Evolutionary conservation across 1,140 invertebrate genomes (phyloP).

Genomic region (Ceratitis capitata): DNA sequence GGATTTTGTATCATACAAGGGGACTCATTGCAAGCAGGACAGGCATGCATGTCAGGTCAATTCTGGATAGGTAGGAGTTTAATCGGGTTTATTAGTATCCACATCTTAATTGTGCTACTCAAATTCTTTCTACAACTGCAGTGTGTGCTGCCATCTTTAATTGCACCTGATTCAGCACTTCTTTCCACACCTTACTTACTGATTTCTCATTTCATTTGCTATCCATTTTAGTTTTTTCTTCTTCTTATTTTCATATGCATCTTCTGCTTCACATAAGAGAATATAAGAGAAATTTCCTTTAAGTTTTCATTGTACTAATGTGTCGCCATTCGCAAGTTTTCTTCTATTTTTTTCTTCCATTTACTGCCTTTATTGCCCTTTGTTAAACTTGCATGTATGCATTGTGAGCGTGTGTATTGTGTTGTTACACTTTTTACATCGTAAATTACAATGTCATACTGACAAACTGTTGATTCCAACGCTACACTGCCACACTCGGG

Average conservation of each 20-base stretch:
- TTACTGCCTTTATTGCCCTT: not conserved
- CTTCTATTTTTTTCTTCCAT: not conserved
- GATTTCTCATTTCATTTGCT: not conserved
- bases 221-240: not conserved
- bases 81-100: too few species aligned
- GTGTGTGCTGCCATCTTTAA: not conserved
- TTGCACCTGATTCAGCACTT: not conserved
- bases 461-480: not conserved
- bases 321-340: not conserved
- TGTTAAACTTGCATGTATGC: too few species aligned
- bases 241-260: not conserved
- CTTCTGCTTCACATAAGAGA: not conserved
- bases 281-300: not conserved
- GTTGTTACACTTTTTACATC: not conserved
- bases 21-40: too few species aligned
- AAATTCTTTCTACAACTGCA: too few species aligned
- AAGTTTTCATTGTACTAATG: not conserved
- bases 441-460: not conserved
- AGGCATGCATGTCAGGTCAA: too few species aligned
- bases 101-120: too few species aligned
- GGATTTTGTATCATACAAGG: too few species aligned
- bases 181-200: not conserved
- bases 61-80: too few species aligned
- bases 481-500: not conserved
- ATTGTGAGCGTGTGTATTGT: not conserved